phyloP scores from a whole-genome alignment of 2,888 invertebrate genomes.

The Malacosoma neustria region DNA sequence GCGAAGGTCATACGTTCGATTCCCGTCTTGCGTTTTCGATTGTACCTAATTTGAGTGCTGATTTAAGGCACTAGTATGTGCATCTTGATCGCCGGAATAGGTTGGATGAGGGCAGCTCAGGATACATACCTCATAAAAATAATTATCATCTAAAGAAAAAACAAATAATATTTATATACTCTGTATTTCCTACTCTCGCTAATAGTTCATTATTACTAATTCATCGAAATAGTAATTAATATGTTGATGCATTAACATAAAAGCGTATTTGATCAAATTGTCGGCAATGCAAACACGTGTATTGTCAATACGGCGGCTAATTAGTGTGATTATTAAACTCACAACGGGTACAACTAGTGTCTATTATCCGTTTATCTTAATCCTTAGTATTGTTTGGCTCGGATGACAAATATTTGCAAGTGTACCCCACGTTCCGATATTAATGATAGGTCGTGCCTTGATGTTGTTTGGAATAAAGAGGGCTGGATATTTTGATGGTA shows the following conservation, averaged over 20 bases:
- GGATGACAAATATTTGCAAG: slow-evolving; percentile 22
- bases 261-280: slow-evolving; percentile 55
- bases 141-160: too few species aligned
- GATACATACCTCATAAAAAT: too few species aligned
- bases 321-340: slow-evolving; percentile 64
- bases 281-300: slow-evolving; percentile 51
- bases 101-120: too few species aligned
- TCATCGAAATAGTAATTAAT: background rate
- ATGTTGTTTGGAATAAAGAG: background rate
- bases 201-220: background rate
- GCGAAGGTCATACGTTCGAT: too few species aligned
- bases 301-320: slow-evolving; percentile 60
- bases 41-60: too few species aligned
- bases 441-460: background rate
- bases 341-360: slow-evolving; percentile 54
- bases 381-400: slow-evolving; percentile 17
- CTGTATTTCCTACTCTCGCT: too few species aligned
- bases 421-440: slow-evolving; percentile 11
- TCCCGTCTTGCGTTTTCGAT: too few species aligned
- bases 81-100: too few species aligned
- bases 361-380: slow-evolving; percentile 48
- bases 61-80: too few species aligned
- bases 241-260: slow-evolving; percentile 6
- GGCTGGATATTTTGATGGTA: background rate
- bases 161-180: too few species aligned